Base-by-base conservation (phyloP, 2,888 invertebrate species). In the Serripes groenlandicus region DNA sequence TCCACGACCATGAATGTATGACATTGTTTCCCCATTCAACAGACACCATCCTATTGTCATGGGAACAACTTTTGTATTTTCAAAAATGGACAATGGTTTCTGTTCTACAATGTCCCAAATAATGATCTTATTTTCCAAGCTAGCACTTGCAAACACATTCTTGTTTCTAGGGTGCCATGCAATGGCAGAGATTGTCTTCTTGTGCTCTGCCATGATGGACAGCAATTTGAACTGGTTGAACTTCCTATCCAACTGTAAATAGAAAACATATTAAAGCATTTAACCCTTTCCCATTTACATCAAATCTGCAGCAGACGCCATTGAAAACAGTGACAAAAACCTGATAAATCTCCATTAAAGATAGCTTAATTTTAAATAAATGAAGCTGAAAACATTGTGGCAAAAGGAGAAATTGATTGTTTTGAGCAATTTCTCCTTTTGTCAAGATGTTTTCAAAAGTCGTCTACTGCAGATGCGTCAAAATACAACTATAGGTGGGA, bases 181-280 rank as follows among this genome's bases (percentile, higher is more conserved):
- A 34, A 95, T 91, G 18, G 93, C 92, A 23, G 94, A 94, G 76
- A 95, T 94, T 5, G 94, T 94, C 84, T 94, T 94, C 80, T 94
- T 94, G 87, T 95, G 95, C 74, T 95, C 94, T 5, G 95, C 93
- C 91, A 95, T 92, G 83, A 95, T 95, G 60, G 95, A 94, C 58
- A 93, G 90, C 72, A 95, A 88, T 66, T 91, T 89, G 89, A 94
- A 95, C 74, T 94, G 94, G 85, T 93, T 92, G 88, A 90, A 92
- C 18, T 90, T 88, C n/a, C 83, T 87, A 84, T 94, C 93, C 73
- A 92, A 83, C 94, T 94, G 90, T 26, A 92, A 90, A 54, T 81
- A 73, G 83, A 26, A 62, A 42, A 30, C 11, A 32, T 30, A 62
- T 18, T 37, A 95, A 88, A 3, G 26, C 1, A 2, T 26, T 56